A percentile compares a stretch with the other conserved stretches of the same genome.
These are phyloP conservation scores for Liodrosophila aerea DNA, from an alignment of 2,888 invertebrate species.

Conservation along the genomic window DNA sequence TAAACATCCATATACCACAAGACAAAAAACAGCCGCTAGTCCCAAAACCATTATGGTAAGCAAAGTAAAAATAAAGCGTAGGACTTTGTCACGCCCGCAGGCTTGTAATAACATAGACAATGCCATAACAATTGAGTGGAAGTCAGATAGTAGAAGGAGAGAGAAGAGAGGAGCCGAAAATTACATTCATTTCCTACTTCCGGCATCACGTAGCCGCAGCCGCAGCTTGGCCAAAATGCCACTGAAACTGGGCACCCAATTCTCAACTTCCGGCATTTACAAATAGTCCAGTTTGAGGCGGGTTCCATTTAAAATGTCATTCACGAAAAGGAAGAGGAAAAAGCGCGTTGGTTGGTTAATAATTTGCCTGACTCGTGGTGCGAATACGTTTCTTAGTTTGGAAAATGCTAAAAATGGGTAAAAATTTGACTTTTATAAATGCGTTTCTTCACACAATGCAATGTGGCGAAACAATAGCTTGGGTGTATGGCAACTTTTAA, in stretches of 20 bases:
- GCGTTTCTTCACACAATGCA: constrained; percentile 14
- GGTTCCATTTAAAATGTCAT: background rate
- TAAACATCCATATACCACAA: constrained; percentile 15
- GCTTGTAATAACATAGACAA: constrained; percentile 48
- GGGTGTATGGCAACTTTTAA: background rate
- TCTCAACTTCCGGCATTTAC: constrained; percentile 52
- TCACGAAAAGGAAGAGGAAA: constrained; percentile 1
- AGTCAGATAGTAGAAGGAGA: constrained; percentile 25
- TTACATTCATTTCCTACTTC: constrained; percentile 68
- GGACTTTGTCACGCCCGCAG: constrained; percentile 29
- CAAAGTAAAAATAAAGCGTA: constrained; percentile 17
- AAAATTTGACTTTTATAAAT: constrained; percentile 30
- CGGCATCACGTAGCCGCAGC: constrained; percentile 70
- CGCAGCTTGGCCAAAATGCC: constrained; percentile 36
- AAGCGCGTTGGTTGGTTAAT: constrained; percentile 42
- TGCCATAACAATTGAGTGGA: constrained; percentile 43
- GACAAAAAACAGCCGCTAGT: constrained; percentile 23
- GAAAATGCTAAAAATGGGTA: constrained; percentile 18
- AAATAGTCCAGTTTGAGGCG: constrained; percentile 23
- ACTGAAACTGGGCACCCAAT: constrained; percentile 41
- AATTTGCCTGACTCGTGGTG: constrained; percentile 32
- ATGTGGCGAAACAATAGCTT: background rate
- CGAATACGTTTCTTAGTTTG: constrained; percentile 14
- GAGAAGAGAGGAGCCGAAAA: constrained; percentile 33
- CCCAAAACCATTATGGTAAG: constrained; percentile 28